phyloP scores from a whole-genome alignment of 37 sponge, comb jelly and placozoan species.

The Spongilla lacustris region DNA sequence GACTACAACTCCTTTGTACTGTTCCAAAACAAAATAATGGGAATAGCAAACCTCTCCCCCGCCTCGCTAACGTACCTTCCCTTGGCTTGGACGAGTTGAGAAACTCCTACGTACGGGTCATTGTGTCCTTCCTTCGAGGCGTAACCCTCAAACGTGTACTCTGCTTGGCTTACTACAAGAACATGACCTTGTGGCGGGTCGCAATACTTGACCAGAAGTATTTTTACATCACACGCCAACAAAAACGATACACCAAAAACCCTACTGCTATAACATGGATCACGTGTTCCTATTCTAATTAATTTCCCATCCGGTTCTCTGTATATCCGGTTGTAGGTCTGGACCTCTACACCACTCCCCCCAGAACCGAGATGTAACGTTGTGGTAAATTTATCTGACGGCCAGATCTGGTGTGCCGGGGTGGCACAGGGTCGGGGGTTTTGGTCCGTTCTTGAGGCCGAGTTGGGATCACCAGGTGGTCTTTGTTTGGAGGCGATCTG shows the following conservation, averaged over 20 bases:
- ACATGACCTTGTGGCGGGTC: not conserved
- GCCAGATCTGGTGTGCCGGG: not conserved
- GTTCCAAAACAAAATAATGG: not conserved
- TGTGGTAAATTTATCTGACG: not conserved
- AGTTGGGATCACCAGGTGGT: too few relatives aligned
- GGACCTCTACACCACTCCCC: not conserved
- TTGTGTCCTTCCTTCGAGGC: not conserved
- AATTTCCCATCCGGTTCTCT: too few relatives aligned
- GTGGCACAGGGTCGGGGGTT: not conserved
- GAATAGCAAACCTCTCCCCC: not conserved
- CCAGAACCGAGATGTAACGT: slow-evolving; percentile 15
- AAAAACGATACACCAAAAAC: too few relatives aligned
- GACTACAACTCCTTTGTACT: not conserved
- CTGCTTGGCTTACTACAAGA: not conserved
- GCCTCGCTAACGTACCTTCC: not conserved
- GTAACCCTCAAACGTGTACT: not conserved
- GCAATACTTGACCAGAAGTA: too few relatives aligned
- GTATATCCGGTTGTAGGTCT: too few relatives aligned
- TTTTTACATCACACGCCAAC: too few relatives aligned
- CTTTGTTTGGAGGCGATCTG: too few relatives aligned
- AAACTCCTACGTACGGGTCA: not conserved
- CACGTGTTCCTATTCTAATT: too few relatives aligned
- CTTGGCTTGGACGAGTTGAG: not conserved
- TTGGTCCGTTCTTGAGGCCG: too few relatives aligned
- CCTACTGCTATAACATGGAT: too few relatives aligned